Conservation (phyloP, 2,888 invertebrate species). For the Drosophila cognata region DNA sequence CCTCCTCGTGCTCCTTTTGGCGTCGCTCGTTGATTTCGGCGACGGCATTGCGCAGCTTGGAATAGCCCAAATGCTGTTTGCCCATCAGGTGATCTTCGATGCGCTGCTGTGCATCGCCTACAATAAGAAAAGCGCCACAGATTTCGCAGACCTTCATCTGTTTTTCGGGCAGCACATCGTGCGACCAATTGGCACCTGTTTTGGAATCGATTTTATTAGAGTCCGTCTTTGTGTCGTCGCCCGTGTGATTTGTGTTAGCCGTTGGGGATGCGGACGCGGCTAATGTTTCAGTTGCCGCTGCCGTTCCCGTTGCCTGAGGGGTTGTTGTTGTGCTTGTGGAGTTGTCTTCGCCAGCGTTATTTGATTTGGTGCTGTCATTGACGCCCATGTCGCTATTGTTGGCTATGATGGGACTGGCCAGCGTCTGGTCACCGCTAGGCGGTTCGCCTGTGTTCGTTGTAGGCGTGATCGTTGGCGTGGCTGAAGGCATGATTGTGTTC, state of each 20-base stretch:
- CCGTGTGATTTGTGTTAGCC: constrained; percentile 22
- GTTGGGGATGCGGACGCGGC: constrained; percentile 17
- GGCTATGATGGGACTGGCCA: constrained; percentile 31
- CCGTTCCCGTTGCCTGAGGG: background rate
- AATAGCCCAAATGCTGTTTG: constrained; percentile 98
- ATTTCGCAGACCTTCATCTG: constrained; percentile 99
- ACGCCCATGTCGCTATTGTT: constrained; percentile 18
- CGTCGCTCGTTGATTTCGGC: constrained; percentile 88
- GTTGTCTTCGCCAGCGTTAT: constrained; percentile 16
- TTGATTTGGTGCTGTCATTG: constrained; percentile 24
- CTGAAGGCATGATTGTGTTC: background rate
- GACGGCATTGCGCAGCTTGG: constrained; percentile 89
- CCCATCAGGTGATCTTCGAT: constrained; percentile 99
- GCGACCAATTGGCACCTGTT: constrained; percentile 86
- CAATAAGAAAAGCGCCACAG: constrained; percentile 99
- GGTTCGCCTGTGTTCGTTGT: constrained; percentile 28
- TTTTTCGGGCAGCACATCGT: constrained; percentile 96
- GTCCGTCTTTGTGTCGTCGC: constrained; percentile 41
- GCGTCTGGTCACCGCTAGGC: constrained; percentile 33
- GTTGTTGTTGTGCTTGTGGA: background rate
- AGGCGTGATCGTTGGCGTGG: constrained; percentile 19
- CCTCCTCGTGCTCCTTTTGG: constrained; percentile 88
- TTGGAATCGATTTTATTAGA: constrained; percentile 45
- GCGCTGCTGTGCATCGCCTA: constrained; percentile 98
- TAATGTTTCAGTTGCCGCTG: constrained; percentile 15